Evolutionary conservation across 1,140 invertebrate genomes (phyloP).

Genomic region (Bombus confusus): DNA sequence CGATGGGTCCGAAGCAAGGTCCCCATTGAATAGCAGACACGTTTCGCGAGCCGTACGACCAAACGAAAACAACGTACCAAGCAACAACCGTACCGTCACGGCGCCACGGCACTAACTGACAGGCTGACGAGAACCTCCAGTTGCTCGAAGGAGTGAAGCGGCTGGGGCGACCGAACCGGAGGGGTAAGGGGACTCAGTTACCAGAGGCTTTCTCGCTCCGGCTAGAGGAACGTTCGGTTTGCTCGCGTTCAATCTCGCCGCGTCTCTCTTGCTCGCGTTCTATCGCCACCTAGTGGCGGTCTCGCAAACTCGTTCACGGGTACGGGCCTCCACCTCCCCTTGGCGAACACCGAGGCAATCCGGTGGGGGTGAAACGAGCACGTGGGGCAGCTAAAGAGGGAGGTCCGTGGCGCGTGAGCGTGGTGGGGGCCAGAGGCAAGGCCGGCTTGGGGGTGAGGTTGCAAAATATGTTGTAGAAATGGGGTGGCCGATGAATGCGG

Average conservation of each 20-base stretch:
- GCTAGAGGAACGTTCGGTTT: not conserved
- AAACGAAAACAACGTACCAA: constrained; percentile 50
- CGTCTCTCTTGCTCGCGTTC: constrained; percentile 56
- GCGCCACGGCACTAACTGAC: constrained; percentile 80
- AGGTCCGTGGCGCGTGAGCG: constrained; percentile 31
- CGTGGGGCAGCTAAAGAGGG: constrained; percentile 52
- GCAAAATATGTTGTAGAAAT: constrained; percentile 81
- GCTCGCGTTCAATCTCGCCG: constrained; percentile 15
- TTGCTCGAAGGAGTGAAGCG: constrained; percentile 58
- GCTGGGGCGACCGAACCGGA: constrained; percentile 29
- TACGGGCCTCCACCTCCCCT: constrained; percentile 48
- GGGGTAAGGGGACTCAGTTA: not conserved
- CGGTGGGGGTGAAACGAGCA: constrained; percentile 60
- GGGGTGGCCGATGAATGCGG: constrained; percentile 78
- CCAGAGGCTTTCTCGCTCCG: constrained; percentile 22
- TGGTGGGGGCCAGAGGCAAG: constrained; percentile 37
- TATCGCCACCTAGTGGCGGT: constrained; percentile 68
- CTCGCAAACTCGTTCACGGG: constrained; percentile 57
- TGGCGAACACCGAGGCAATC: not conserved
- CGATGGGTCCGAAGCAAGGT: constrained; percentile 23
- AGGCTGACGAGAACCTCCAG: constrained; percentile 64
- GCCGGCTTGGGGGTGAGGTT: constrained; percentile 63
- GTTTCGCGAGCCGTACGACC: constrained; percentile 29
- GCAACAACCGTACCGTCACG: constrained; percentile 71
- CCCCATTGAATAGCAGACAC: constrained; percentile 53